Evolutionary conservation across 2,113 vertebrate species (phyloP).

Genomic region (Pluvianellus socialis): DNA sequence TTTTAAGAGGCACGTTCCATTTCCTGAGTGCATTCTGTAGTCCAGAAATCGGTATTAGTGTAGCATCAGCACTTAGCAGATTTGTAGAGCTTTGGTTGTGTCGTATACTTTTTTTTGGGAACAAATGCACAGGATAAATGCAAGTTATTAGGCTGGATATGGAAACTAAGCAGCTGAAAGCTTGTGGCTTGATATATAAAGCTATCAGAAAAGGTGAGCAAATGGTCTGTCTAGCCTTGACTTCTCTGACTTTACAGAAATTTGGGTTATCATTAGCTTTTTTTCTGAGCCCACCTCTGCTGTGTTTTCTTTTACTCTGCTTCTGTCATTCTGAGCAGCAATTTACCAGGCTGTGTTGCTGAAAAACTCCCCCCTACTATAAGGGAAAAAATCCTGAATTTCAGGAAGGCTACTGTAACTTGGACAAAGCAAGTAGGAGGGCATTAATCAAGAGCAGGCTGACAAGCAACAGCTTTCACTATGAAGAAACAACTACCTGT

Average conservation of each 20-base stretch:
- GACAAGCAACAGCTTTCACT: neutral
- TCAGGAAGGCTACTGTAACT: neutral
- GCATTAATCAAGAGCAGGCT: neutral
- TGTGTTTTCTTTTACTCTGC: neutral
- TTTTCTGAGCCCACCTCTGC: neutral
- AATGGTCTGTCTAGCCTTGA: neutral
- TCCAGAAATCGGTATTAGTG: neutral
- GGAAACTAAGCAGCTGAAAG: neutral
- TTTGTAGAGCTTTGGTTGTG: neutral
- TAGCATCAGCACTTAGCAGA: neutral
- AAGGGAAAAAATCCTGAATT: neutral
- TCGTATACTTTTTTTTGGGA: neutral
- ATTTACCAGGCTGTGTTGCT: neutral
- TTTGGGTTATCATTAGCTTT: neutral
- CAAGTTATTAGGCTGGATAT: neutral
- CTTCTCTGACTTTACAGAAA: neutral
- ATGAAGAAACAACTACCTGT: neutral
- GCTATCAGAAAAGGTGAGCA: neutral
- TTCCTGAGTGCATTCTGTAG: neutral
- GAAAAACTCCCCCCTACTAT: neutral
- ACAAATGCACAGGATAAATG: neutral
- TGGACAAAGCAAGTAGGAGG: neutral
- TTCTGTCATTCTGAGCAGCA: neutral
- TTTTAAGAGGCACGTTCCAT: rapidly evolving
- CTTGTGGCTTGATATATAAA: neutral